Evolutionary conservation across 2,797 vertebrate genomes (phyloP).

Genomic region (Darevskia nairensis): DNA sequence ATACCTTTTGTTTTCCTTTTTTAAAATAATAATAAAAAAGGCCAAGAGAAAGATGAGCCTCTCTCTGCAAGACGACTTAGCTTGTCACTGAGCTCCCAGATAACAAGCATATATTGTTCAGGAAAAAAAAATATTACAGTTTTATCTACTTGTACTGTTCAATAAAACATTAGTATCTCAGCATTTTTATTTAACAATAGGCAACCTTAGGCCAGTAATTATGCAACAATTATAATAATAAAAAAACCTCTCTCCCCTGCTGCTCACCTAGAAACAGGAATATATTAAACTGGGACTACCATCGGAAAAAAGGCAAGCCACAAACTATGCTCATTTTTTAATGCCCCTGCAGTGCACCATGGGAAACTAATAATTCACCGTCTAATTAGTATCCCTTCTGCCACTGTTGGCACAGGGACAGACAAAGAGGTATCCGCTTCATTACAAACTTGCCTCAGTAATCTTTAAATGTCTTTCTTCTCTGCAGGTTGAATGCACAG

Average conservation of each 20-base stretch:
- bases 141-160: slow-evolving; percentile 82
- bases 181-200: slow-evolving; percentile 85
- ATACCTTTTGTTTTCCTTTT: neutral
- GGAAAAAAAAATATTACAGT: slow-evolving; percentile 78
- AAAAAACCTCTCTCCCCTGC: slow-evolving; percentile 79
- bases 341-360: slow-evolving; percentile 85
- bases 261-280: slow-evolving; percentile 82
- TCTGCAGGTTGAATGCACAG: slow-evolving; percentile 75
- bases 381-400: slow-evolving; percentile 87
- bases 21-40: neutral
- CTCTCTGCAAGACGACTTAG: slow-evolving; percentile 59
- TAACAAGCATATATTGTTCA: slow-evolving; percentile 75
- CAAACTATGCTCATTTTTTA: slow-evolving; percentile 82
- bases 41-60: slow-evolving; percentile 30
- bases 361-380: slow-evolving; percentile 88
- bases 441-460: slow-evolving; percentile 79
- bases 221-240: slow-evolving; percentile 86
- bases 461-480: slow-evolving; percentile 81
- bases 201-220: slow-evolving; percentile 84
- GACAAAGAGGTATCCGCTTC: slow-evolving; percentile 81
- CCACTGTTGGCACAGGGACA: slow-evolving; percentile 81
- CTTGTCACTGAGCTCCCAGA: slow-evolving; percentile 74
- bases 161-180: slow-evolving; percentile 85
- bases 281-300: slow-evolving; percentile 80
- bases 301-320: slow-evolving; percentile 75